phyloP scores from a whole-genome alignment of 2,888 invertebrate species.

The Cheilosia pagana region DNA sequence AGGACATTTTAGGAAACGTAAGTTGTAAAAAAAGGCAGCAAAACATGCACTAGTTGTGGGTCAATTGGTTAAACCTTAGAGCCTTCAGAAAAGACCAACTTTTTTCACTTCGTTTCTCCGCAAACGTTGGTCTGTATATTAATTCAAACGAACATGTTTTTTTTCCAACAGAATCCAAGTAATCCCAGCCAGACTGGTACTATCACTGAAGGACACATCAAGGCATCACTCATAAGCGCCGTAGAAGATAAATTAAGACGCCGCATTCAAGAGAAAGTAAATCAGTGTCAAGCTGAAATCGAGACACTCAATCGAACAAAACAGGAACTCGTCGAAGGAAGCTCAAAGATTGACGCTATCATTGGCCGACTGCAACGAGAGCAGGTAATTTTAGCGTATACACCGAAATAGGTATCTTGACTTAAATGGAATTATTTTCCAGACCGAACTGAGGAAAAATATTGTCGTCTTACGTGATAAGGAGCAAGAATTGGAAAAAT shows the following conservation, averaged over 20 bases:
- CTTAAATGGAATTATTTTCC: slow-evolving; percentile 39
- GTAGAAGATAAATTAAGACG: slow-evolving; percentile 96
- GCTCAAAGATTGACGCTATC: slow-evolving; percentile 91
- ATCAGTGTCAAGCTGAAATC: slow-evolving; percentile 95
- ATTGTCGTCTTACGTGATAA: slow-evolving; percentile 93
- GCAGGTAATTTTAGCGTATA: slow-evolving; percentile 82
- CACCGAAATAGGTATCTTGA: background rate
- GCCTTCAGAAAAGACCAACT: too few relatives aligned
- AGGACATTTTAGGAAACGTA: too few relatives aligned
- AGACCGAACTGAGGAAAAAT: slow-evolving; percentile 93
- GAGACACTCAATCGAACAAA: slow-evolving; percentile 94
- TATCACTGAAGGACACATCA: slow-evolving; percentile 97
- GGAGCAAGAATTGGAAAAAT: slow-evolving; percentile 92
- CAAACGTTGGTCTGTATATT: too few relatives aligned
- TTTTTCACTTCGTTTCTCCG: too few relatives aligned
- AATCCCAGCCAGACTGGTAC: slow-evolving; percentile 87
- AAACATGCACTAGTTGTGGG: too few relatives aligned
- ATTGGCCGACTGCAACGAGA: slow-evolving; percentile 90
- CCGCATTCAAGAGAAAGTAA: slow-evolving; percentile 94
- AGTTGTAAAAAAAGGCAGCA: too few relatives aligned
- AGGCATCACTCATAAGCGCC: slow-evolving; percentile 96
- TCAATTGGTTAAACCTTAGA: too few relatives aligned
- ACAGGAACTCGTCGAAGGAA: slow-evolving; percentile 93
- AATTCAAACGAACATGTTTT: too few relatives aligned
- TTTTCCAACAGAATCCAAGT: background rate